Evolutionary conservation across 2,797 vertebrate genomes (phyloP).

Genomic region (Lacerta bilineata): DNA sequence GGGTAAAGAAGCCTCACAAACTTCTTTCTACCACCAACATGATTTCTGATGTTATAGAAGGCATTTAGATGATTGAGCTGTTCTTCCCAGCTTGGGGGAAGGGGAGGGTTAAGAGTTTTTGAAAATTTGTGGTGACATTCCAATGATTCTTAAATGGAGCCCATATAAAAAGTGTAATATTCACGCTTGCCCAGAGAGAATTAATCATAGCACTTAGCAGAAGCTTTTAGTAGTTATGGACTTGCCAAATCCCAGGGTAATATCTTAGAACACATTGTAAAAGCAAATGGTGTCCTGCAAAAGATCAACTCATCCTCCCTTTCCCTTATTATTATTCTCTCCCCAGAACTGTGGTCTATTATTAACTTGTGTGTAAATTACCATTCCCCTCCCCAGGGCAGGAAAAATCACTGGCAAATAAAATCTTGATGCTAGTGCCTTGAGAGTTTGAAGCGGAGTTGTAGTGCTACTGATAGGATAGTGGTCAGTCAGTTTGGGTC

Average conservation of each 20-base stretch:
- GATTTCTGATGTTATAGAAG: neutral
- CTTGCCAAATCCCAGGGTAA: constrained; percentile 1
- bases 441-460: neutral
- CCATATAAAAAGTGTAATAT: constrained; percentile 4
- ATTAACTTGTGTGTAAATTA: neutral
- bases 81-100: neutral
- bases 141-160: neutral
- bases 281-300: neutral
- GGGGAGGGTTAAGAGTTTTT: neutral
- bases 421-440: neutral
- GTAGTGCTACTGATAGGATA: neutral
- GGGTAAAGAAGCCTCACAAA: neutral
- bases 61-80: neutral
- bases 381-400: neutral
- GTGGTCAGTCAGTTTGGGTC: neutral
- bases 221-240: constrained; percentile 25
- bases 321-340: too few relatives aligned
- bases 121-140: constrained; percentile 12
- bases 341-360: neutral
- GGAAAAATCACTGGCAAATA: neutral
- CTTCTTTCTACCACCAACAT: neutral
- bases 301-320: neutral
- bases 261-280: neutral
- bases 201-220: constrained; percentile 15
- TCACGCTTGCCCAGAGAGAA: neutral